Base-by-base conservation (phyloP, 2,888 invertebrate genomes). In the Xestia xanthographa region DNA sequence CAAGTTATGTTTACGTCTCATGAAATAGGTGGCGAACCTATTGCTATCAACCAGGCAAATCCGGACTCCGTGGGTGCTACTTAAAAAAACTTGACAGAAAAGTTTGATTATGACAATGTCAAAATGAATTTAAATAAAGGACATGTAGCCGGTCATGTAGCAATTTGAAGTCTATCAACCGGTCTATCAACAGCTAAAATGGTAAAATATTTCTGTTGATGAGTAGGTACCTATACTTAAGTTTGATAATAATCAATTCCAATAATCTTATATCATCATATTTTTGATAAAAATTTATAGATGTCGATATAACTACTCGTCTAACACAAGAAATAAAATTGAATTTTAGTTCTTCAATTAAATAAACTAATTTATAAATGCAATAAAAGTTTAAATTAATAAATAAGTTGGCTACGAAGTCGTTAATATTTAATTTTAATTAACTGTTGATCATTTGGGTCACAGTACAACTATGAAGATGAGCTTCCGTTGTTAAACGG, bases 361-460 rank as follows among this genome's bases (percentile, higher is more conserved):
- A 72, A 38, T 43, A 29, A 74, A 82, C 12, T 60, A 62, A 79
- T 79, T 69, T 63, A 34, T 43, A 72, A 76, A 72, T 45, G 72
- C 53, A 84, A 77, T 84, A 66, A 72, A 77, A 41, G 2, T 58
- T 65, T 26, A 66, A 62, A 63, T 58, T 50, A 45, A 70, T 67
- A 8, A 29, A 6, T 58, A 62, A 66, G 66, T 63, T 9, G 45
- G 38, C 41, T 56, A 66, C n/a, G 20, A 62, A 79, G 66, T 65
- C 70, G 70, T 82, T 82, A 53, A 68, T 58, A 74, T 74, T 73
- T 73, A 70, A 67, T 69, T 70, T 53, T 48, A 50, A 76, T 80
- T 58, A 50, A 58, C 3, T 68, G 43, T 69, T 66, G n/a, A 45
- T 43, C 20, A 76, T 70, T 72, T 48, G 22, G 65, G 56, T 45